Percentiles rank a stretch among this genome's conserved stretches.
Evolutionary conservation across 1,140 invertebrate species (phyloP).

Genomic region (Drosophila funebris): DNA sequence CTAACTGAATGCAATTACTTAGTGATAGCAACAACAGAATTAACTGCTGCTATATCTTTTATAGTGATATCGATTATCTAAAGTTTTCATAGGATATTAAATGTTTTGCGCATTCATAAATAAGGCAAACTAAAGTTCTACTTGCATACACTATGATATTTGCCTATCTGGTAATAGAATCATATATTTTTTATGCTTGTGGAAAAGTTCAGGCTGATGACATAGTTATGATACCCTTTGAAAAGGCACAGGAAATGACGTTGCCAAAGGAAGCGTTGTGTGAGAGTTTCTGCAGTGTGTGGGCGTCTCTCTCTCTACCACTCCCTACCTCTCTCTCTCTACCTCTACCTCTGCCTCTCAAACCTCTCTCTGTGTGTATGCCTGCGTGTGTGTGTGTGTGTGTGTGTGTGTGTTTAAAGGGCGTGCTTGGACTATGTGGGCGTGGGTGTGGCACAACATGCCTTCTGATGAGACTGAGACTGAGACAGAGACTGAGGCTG

Average conservation of each 20-base stretch:
- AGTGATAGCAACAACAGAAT: no score
- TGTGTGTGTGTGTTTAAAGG: slow-evolving; percentile 10
- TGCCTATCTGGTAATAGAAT: background rate
- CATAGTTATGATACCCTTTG: slow-evolving; percentile 13
- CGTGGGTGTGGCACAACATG: slow-evolving; percentile 45
- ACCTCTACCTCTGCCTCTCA: no score
- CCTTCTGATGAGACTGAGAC: background rate
- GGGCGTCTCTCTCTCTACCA: slow-evolving; percentile 3
- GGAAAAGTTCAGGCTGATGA: background rate
- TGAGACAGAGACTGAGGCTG: background rate
- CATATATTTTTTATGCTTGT: background rate
- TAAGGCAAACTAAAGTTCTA: no score
- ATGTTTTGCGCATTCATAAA: background rate
- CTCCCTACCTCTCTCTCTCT: no score
- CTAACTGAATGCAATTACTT: no score
- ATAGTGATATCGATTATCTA: no score
- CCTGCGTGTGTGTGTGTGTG: slow-evolving; percentile 17
- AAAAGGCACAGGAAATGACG: slow-evolving; percentile 36
- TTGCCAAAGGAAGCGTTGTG: slow-evolving; percentile 36
- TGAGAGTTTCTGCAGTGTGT: slow-evolving; percentile 28
- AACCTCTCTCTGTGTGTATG: background rate
- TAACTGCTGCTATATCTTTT: no score
- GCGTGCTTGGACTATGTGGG: slow-evolving; percentile 27
- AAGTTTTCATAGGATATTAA: no score
- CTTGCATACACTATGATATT: background rate